Base-by-base conservation (phyloP, 2,888 invertebrate genomes). In the Pollenia angustigena region DNA sequence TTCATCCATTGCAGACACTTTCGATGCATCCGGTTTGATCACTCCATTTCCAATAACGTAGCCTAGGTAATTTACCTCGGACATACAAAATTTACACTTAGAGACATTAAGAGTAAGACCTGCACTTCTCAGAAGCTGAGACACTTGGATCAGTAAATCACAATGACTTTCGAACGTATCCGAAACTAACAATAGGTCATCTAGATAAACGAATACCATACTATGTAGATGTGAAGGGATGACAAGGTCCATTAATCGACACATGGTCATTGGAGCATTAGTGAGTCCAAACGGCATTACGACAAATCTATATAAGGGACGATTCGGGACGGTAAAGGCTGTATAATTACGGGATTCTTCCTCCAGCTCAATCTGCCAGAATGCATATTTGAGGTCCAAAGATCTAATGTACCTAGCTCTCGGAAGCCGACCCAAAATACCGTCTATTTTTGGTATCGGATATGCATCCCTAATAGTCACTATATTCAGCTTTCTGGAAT, bases 351-450 rank as follows among this genome's bases (percentile, higher is more conserved):
- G 60, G 42, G 16, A 85, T 82, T 23, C 32, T n/a, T 62, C 18
- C 18, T 18, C 18, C 18, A 18, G 18, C 18, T 18, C 18, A 18
- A 18, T 18, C 18, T 18, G 18, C 60, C 40, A 62, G n/a, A 62
- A 62, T 0, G 60, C 56, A 18, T 82, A 62, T 66, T 85, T 85
- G 2, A 85, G 84, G 60, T 85, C 87, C 44, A 85, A 58, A 40
- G 81, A 81, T 40, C 86, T 69, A 44, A 88, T 75, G 40, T 74
- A 88, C 56, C 60, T 44, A 2, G 88, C 80, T 56, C 69, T 81
- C 14, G 81, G 81, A 52, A 88, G 66, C 18, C 85, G 64, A 56
- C 80, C 76, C 4, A 88, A 32, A 44, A 88, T 85, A 50, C 81
- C 18, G 18, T 18, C 18, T 18, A 18, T 18, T 18, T 18, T 18